Evolutionary conservation across 2,888 invertebrate species (phyloP).

Genomic region (Pimpla rufipes): DNA sequence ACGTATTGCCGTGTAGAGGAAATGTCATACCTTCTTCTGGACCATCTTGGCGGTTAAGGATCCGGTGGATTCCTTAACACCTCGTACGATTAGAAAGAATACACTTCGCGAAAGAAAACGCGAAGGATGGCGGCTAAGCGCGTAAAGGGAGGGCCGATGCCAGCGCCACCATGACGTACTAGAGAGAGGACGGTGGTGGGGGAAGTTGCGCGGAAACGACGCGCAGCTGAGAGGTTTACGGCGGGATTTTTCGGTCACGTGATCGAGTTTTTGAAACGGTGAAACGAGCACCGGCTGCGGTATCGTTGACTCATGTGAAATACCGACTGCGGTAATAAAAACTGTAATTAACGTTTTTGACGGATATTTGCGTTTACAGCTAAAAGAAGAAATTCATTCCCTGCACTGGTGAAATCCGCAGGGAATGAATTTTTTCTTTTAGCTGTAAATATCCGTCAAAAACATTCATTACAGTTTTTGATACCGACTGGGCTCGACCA

Average conservation of each 20-base stretch:
- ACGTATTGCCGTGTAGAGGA: slow-evolving; percentile 28
- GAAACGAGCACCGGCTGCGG: neutral
- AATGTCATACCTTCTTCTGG: slow-evolving; percentile 80
- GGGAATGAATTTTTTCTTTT: too few species aligned
- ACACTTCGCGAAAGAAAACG: slow-evolving; percentile 72
- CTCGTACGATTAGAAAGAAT: slow-evolving; percentile 73
- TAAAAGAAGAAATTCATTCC: too few species aligned
- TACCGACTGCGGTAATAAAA: too few species aligned
- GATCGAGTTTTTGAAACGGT: slow-evolving; percentile 22
- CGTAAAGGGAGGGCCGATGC: slow-evolving; percentile 74
- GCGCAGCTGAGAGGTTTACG: slow-evolving; percentile 15
- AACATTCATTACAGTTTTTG: too few species aligned
- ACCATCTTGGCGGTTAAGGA: slow-evolving; percentile 78
- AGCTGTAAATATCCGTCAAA: too few species aligned
- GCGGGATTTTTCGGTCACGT: slow-evolving; percentile 5
- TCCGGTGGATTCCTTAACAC: slow-evolving; percentile 75
- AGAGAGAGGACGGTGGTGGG: neutral
- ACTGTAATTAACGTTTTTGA: too few species aligned
- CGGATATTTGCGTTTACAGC: too few species aligned
- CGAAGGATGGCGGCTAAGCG: slow-evolving; percentile 75
- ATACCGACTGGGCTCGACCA: too few species aligned
- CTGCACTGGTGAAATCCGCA: too few species aligned
- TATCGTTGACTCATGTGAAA: neutral
- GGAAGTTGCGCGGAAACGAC: slow-evolving; percentile 15
- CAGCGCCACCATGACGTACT: slow-evolving; percentile 48